Evolutionary conservation across 2,113 vertebrate genomes (phyloP), one percentile per base, ranked within the genome.

Genomic region (Struthio camelus): DNA sequence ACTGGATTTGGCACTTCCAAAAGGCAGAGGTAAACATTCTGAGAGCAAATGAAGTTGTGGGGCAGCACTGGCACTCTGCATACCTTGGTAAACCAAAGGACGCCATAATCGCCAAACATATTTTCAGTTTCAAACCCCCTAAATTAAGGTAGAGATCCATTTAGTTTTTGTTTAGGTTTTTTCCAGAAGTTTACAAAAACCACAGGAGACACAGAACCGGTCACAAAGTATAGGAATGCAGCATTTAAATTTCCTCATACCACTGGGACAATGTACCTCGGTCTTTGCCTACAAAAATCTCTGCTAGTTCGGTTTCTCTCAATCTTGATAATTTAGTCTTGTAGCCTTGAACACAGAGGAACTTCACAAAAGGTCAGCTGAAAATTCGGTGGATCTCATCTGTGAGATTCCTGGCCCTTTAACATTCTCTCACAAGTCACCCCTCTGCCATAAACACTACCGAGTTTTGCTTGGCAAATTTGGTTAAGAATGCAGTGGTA

Each of bases 111-210:
- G 2, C 12, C 8, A 73, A 59, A 22, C 32, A 89, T 65, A 62
- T 89, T 65, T 80, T 71, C 42, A 66, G 15, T 72, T 73, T 77
- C 36, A 80, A 75, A 87, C 44, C 44, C 69, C 80, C 32, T 36
- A 11, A 88, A 94, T 95, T 89, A 96, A 69, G 32, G 34, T 44
- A 87, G 61, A 70, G 6, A 95, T 72, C 18, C 28, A 25, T 77
- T 92, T 80, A 87, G 38, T 40, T 92, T 94, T 95, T 93, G 46
- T 62, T 77, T 75, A 15, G 38, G 93, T 69, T 7, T 94, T 87
- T n/a, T 42, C 48, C 92, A 91, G 93, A 67, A 6, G 3, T 71
- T 89, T 59, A 59, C 51, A 69, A 83, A 93, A 95, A 91, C 14
- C 38, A 66, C 94, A 61, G 36, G 66, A 87, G 58, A 80, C 54